phyloP scores from a whole-genome alignment of 2,113 vertebrate genomes.

The Phasianus colchicus region DNA sequence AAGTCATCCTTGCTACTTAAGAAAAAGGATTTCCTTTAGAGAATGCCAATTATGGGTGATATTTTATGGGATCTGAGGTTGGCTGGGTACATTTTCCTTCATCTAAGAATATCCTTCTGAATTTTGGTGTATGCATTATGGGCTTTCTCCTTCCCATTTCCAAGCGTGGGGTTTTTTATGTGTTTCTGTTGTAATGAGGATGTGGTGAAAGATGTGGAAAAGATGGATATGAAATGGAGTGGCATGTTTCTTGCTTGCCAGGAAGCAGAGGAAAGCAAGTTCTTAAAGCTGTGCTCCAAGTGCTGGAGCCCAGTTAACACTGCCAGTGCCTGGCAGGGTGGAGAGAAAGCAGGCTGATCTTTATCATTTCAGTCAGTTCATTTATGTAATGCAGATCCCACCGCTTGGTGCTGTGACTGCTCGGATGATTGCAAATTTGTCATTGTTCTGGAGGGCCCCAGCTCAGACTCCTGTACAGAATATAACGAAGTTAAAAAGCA shows the following conservation, averaged over 20 bases:
- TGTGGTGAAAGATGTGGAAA: neutral
- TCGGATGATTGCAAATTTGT: neutral
- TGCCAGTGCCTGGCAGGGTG: neutral
- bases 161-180: fast-evolving
- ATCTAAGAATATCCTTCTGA: constrained; percentile 16
- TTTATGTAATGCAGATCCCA: neutral
- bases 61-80: neutral
- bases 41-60: neutral
- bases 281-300: neutral
- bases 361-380: fast-evolving
- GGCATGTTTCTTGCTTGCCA: neutral
- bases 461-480: neutral
- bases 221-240: neutral
- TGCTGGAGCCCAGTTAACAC: fast-evolving
- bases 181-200: neutral
- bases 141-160: neutral
- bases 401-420: neutral
- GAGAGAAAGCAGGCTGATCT: neutral
- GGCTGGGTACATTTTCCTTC: constrained; percentile 45
- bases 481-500: neutral
- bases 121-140: neutral
- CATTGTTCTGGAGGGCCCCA: neutral
- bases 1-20: neutral
- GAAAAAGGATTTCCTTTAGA: neutral
- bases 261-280: neutral